These are phyloP conservation scores for Stenichneumon culpator DNA, from an alignment of 2,888 invertebrate genomes.

Conservation along the genomic window DNA sequence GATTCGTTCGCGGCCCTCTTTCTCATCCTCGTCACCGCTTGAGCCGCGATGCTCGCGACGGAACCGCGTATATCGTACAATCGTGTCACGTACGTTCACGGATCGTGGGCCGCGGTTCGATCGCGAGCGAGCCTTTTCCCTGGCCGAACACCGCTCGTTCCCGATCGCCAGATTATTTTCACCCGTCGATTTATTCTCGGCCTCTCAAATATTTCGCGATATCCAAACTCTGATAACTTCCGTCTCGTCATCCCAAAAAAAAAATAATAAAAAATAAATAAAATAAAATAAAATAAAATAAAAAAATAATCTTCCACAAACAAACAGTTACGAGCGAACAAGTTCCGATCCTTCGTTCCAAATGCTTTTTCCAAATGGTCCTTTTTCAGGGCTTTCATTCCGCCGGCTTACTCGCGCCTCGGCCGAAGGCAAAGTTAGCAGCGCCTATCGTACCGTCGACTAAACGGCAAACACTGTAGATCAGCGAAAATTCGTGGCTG, in stretches of 20 bases:
- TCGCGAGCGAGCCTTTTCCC: slow-evolving; percentile 28
- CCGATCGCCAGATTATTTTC: slow-evolving; percentile 22
- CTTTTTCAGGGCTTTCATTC: neutral
- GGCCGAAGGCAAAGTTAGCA: slow-evolving; percentile 35
- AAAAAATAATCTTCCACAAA: neutral
- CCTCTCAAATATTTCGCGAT: neutral
- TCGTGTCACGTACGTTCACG: slow-evolving; percentile 53
- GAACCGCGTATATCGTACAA: slow-evolving; percentile 37
- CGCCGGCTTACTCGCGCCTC: slow-evolving; percentile 33
- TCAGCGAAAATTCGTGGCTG: slow-evolving; percentile 51
- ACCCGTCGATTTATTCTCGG: neutral
- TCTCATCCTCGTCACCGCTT: slow-evolving; percentile 11
- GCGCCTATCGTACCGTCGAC: slow-evolving; percentile 29
- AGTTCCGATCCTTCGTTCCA: neutral
- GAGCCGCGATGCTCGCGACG: slow-evolving; percentile 18
- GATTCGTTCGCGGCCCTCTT: slow-evolving; percentile 17
- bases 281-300: neutral
- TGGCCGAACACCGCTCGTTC: slow-evolving; percentile 6
- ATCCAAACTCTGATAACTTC: neutral
- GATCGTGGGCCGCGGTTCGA: slow-evolving; percentile 47
- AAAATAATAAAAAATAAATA: neutral
- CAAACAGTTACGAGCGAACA: neutral
- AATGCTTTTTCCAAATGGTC: neutral
- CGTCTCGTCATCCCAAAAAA: neutral
- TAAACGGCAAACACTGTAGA: slow-evolving; percentile 40